Evolutionary conservation across 2,113 vertebrate genomes (phyloP).

Genomic region (Microcebus tavaratra): DNA sequence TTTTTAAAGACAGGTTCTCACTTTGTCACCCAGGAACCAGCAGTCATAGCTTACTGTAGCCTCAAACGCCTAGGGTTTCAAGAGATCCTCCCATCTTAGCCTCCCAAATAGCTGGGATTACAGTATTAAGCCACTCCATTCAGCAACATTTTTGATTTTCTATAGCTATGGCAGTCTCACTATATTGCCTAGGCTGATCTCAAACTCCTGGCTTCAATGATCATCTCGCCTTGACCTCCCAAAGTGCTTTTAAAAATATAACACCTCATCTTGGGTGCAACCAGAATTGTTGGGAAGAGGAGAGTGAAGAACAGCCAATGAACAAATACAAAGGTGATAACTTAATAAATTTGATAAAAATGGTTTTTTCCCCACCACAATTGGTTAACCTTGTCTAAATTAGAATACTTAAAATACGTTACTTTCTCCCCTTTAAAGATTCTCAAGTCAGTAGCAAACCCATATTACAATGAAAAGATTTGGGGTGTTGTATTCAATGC

Average conservation of each 20-base stretch:
- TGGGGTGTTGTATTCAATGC: neutral
- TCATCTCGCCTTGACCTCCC: too few species aligned
- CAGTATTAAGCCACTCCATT: too few species aligned
- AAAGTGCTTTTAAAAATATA: neutral
- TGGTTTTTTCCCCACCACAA: neutral
- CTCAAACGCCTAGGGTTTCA: too few species aligned
- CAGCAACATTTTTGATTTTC: too few species aligned
- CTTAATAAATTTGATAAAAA: neutral
- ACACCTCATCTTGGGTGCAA: neutral
- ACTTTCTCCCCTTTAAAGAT: conserved; percentile 43
- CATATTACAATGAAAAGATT: neutral
- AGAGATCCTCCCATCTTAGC: too few species aligned
- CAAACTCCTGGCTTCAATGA: too few species aligned
- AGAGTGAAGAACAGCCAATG: neutral
- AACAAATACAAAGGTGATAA: neutral
- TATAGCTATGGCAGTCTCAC: too few species aligned
- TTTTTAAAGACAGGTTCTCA: neutral
- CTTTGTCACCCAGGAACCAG: too few species aligned
- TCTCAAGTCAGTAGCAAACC: conserved; percentile 53
- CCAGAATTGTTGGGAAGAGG: neutral
- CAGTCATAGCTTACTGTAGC: too few species aligned
- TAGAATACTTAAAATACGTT: conserved; percentile 40
- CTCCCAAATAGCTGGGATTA: too few species aligned
- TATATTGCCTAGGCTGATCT: too few species aligned
- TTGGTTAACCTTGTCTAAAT: conserved; percentile 10